Evolutionary conservation across 2,888 invertebrate genomes (phyloP).

Genomic region (Bombyx huttoni): DNA sequence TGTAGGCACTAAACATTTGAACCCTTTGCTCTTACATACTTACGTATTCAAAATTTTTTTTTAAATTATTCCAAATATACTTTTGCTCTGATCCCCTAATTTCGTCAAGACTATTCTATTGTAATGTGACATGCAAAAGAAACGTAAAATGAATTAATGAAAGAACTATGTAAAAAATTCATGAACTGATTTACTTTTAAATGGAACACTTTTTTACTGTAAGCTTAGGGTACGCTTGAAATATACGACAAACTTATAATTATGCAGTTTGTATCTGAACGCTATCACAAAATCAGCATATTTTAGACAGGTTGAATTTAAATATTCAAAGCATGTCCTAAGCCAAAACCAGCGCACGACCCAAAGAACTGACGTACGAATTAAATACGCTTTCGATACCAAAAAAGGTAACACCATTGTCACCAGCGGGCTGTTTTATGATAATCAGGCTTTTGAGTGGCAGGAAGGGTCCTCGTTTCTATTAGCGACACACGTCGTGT

Average conservation of each 20-base stretch:
- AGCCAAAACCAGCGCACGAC: conserved; percentile 7
- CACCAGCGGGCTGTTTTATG: conserved; percentile 25
- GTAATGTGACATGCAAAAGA: too few species aligned
- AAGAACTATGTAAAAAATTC: too few species aligned
- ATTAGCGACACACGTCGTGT: conserved; percentile 6
- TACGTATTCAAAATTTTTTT: too few species aligned
- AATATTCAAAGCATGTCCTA: neutral
- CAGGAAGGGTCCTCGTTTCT: conserved; percentile 18
- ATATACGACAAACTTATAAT: neutral
- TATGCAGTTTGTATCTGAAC: neutral
- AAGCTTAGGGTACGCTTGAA: too few species aligned
- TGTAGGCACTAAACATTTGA: too few species aligned
- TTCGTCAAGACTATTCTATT: too few species aligned
- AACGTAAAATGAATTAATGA: too few species aligned
- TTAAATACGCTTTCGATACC: conserved; percentile 21
- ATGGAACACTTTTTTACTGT: too few species aligned
- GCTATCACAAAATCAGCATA: neutral
- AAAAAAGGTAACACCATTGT: conserved; percentile 22
- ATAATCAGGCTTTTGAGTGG: conserved; percentile 24
- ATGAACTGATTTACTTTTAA: too few species aligned
- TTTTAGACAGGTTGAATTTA: neutral
- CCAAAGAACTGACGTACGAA: conserved; percentile 3
- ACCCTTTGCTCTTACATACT: too few species aligned
- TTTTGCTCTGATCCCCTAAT: too few species aligned
- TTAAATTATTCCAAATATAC: too few species aligned